Percentiles rank a stretch among this genome's conserved stretches.
These are phyloP conservation scores for Panagrolaimus sp. DNA, from an alignment of 1,140 invertebrate genomes.

Conservation along the genomic window DNA sequence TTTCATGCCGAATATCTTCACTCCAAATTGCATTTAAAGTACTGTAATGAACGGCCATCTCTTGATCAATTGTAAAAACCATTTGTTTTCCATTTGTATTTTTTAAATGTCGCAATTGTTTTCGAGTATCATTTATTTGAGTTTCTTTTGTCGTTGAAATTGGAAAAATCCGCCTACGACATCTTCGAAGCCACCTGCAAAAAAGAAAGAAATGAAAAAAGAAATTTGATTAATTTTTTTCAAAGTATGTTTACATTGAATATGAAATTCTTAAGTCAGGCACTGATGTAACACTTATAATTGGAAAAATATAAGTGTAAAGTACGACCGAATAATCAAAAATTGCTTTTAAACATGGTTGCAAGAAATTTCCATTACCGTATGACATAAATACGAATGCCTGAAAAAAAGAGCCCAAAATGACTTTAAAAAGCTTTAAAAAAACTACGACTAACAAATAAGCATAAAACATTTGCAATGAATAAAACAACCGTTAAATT, in stretches of 20 bases:
- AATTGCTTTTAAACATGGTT: neutral
- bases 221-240: too few relatives aligned
- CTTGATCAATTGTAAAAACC: neutral
- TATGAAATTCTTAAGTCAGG: too few relatives aligned
- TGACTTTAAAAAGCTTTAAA: neutral
- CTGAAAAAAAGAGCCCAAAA: conserved; percentile 3
- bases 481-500: neutral
- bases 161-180: too few relatives aligned
- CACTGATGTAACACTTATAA: neutral
- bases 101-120: neutral
- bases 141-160: too few relatives aligned
- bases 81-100: neutral
- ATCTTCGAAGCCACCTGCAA: too few relatives aligned
- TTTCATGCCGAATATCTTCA: too few relatives aligned
- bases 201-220: too few relatives aligned
- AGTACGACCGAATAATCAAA: conserved; percentile 8
- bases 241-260: too few relatives aligned
- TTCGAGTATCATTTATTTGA: too few relatives aligned
- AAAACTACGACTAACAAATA: neutral
- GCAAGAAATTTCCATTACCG: conserved; percentile 1
- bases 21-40: too few relatives aligned
- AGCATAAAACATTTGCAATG: neutral
- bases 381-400: neutral
- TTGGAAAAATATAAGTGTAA: conserved; percentile 8
- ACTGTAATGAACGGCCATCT: conserved; percentile 5